Evolutionary conservation across 1,140 invertebrate species (phyloP).

Genomic region (Grapholita molesta): DNA sequence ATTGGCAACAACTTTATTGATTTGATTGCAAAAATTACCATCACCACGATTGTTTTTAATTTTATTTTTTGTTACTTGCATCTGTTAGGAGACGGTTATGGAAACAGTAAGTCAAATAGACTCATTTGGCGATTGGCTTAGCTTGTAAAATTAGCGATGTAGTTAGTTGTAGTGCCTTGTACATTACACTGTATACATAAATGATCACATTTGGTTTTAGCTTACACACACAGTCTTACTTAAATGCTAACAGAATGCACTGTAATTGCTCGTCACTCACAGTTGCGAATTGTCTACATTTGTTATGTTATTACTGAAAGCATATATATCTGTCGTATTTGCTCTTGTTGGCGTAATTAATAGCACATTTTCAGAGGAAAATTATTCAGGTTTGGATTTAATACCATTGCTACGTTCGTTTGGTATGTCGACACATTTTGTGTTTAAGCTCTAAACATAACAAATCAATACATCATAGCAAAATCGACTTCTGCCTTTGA

Average conservation of each 20-base stretch:
- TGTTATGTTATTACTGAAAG: background rate
- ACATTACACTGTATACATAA: constrained; percentile 12
- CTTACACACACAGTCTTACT: constrained; percentile 26
- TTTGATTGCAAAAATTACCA: constrained; percentile 40
- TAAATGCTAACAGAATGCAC: constrained; percentile 11
- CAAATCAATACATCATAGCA: background rate
- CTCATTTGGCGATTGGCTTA: constrained; percentile 67
- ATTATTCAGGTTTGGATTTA: background rate
- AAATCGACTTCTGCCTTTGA: background rate
- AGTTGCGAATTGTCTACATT: background rate
- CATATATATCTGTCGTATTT: constrained; percentile 13
- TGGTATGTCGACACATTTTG: background rate
- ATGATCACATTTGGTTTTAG: constrained; percentile 18
- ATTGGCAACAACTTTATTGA: constrained; percentile 30
- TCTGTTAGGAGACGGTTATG: constrained; percentile 77
- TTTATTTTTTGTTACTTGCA: constrained; percentile 74
- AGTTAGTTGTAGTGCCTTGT: constrained; percentile 47
- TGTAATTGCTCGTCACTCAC: background rate
- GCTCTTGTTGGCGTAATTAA: background rate
- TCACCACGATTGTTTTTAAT: constrained; percentile 65
- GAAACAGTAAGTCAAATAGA: constrained; percentile 75
- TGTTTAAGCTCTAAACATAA: constrained; percentile 2
- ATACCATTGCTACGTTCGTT: background rate
- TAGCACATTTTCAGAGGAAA: constrained; percentile 5
- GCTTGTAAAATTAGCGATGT: constrained; percentile 61